Percentiles rank a stretch among this genome's conserved stretches.
Conservation (phyloP, 2,797 vertebrate genomes). For the Takifugu rubripes region DNA sequence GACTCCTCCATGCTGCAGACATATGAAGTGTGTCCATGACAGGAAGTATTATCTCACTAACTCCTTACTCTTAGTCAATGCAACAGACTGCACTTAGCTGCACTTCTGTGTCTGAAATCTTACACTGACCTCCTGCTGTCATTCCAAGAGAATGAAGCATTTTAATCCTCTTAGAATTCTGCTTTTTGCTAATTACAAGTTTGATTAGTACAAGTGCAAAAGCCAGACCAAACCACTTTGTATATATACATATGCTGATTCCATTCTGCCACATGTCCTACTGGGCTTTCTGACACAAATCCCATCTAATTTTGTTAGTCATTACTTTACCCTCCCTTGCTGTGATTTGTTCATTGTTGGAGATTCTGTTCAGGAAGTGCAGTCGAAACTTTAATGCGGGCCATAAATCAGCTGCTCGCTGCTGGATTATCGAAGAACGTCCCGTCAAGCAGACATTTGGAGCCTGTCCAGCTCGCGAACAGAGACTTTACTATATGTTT, state of each 20-base stretch:
- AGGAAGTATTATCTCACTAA: conserved; percentile 42
- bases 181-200: not conserved
- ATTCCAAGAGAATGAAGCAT: conserved; percentile 10
- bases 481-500: conserved; percentile 57
- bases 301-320: conserved; percentile 10
- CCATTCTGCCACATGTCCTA: conserved; percentile 18
- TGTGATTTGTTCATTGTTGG: conserved; percentile 29
- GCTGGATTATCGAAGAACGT: conserved; percentile 70
- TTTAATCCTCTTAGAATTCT: not conserved
- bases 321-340: conserved; percentile 21
- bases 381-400: conserved; percentile 64
- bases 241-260: not conserved
- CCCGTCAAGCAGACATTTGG: conserved; percentile 59
- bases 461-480: conserved; percentile 59
- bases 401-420: conserved; percentile 69
- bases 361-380: conserved; percentile 64
- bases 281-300: conserved; percentile 9
- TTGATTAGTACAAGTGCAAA: not conserved
- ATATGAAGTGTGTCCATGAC: conserved; percentile 29
- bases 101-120: conserved; percentile 32
- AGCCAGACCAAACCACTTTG: not conserved
- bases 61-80: conserved; percentile 25
- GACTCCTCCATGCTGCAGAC: conserved; percentile 35
- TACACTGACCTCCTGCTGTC: conserved; percentile 30
- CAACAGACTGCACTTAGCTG: conserved; percentile 26